Evolutionary conservation across 1,140 invertebrate species (phyloP).

Genomic region (Thalassaphorura encarpata): DNA sequence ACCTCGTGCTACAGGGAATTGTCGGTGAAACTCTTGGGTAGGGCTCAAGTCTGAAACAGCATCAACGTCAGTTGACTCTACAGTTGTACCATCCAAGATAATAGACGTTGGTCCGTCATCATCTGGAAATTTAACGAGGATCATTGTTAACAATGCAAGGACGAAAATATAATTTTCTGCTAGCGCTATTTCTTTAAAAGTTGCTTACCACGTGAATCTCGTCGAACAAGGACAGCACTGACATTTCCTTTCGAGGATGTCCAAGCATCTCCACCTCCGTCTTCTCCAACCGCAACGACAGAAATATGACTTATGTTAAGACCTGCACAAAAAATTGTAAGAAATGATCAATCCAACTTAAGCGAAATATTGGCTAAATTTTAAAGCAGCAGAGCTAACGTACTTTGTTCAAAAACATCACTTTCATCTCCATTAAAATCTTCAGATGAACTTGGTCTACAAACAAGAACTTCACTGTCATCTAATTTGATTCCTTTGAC

Average conservation of each 20-base stretch:
- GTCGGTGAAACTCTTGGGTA: slow-evolving; percentile 1
- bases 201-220: slow-evolving; percentile 2
- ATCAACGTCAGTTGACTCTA: slow-evolving; percentile 38
- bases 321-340: slow-evolving; percentile 27
- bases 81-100: slow-evolving; percentile 38
- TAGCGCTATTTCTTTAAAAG: neutral
- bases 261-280: slow-evolving; percentile 33
- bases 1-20: neutral
- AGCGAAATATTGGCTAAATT: too few relatives aligned
- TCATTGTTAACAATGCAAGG: neutral
- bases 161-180: neutral
- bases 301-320: slow-evolving; percentile 73
- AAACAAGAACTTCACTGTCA: slow-evolving; percentile 54
- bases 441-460: slow-evolving; percentile 39
- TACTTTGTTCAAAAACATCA: slow-evolving; percentile 43
- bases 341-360: slow-evolving; percentile 31
- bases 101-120: slow-evolving; percentile 35
- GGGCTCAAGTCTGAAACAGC: slow-evolving; percentile 24
- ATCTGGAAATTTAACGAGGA: neutral
- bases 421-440: slow-evolving; percentile 35
- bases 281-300: slow-evolving; percentile 75
- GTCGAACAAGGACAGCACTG: slow-evolving; percentile 23
- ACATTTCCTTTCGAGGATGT: slow-evolving; percentile 15
- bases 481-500: slow-evolving; percentile 52
- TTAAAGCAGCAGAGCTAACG: slow-evolving; percentile 4